Percentiles rank a stretch among this genome's conserved stretches.
Conservation (phyloP, 2,888 invertebrate species). For the Orthosia gothica region DNA sequence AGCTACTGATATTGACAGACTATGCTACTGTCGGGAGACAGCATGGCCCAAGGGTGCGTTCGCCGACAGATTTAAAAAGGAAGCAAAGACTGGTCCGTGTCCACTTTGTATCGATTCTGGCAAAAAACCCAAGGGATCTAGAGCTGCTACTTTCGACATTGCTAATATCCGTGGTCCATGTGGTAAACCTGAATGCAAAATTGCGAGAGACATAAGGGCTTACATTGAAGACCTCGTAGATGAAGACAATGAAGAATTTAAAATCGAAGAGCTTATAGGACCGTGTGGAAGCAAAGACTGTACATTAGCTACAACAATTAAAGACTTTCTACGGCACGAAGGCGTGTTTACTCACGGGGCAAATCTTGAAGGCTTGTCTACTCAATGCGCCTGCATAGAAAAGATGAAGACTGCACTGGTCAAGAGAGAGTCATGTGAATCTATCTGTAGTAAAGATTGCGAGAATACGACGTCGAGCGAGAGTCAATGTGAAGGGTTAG, state of each 20-base stretch:
- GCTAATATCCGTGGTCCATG: constrained; percentile 88
- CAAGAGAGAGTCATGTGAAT: constrained; percentile 75
- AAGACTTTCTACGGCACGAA: constrained; percentile 83
- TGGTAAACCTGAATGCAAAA: constrained; percentile 85
- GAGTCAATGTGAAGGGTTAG: constrained; percentile 76
- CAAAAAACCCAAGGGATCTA: constrained; percentile 68
- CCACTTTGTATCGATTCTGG: constrained; percentile 81
- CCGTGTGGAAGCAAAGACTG: constrained; percentile 88
- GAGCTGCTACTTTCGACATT: constrained; percentile 80
- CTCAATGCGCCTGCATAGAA: constrained; percentile 85
- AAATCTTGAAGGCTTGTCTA: constrained; percentile 81
- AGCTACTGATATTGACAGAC: constrained; percentile 87
- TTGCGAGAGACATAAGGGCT: constrained; percentile 85
- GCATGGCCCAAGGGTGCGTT: constrained; percentile 83
- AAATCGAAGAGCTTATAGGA: constrained; percentile 82
- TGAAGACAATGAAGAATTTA: constrained; percentile 83
- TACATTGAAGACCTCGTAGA: constrained; percentile 86
- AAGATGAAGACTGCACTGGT: constrained; percentile 81
- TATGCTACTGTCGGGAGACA: constrained; percentile 86
- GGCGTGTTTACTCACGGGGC: constrained; percentile 78
- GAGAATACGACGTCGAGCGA: constrained; percentile 73
- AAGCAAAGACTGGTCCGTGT: constrained; percentile 81
- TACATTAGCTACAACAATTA: constrained; percentile 83
- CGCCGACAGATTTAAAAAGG: constrained; percentile 83
- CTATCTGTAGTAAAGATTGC: constrained; percentile 80